Evolutionary conservation across 2,797 vertebrate genomes (phyloP).

Genomic region (Sebastes oblongus): DNA sequence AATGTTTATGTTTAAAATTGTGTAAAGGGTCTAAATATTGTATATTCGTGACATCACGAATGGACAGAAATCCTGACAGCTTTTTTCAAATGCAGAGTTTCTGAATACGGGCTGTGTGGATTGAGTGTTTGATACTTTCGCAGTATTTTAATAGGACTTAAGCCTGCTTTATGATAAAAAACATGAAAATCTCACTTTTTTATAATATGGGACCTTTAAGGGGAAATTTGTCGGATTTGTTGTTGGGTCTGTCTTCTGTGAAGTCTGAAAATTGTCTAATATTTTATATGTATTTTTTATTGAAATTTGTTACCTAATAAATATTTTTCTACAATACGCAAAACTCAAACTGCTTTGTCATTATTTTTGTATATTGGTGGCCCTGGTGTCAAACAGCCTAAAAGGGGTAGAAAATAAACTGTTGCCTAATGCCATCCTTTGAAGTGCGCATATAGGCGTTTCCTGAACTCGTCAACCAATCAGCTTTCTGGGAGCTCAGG

Average conservation of each 20-base stretch:
- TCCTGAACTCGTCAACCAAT: constrained; percentile 74
- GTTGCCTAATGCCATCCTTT: constrained; percentile 65
- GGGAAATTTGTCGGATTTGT: neutral
- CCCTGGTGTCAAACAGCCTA: constrained; percentile 34
- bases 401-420: constrained; percentile 55
- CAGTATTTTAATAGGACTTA: no score
- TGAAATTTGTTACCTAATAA: constrained; percentile 60
- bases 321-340: constrained; percentile 65
- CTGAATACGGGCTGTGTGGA: no score
- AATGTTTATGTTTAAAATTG: no score
- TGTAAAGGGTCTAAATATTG: no score
- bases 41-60: no score
- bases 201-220: neutral
- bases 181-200: no score
- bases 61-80: no score
- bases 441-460: constrained; percentile 82
- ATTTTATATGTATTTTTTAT: constrained; percentile 52
- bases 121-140: no score
- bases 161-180: no score
- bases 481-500: constrained; percentile 37
- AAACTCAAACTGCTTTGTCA: constrained; percentile 7
- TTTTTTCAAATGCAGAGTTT: no score
- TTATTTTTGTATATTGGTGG: constrained; percentile 67
- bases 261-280: constrained; percentile 17
- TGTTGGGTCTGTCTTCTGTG: constrained; percentile 15